Conservation (phyloP, 2,797 vertebrate species). For the Danionella dracula region DNA sequence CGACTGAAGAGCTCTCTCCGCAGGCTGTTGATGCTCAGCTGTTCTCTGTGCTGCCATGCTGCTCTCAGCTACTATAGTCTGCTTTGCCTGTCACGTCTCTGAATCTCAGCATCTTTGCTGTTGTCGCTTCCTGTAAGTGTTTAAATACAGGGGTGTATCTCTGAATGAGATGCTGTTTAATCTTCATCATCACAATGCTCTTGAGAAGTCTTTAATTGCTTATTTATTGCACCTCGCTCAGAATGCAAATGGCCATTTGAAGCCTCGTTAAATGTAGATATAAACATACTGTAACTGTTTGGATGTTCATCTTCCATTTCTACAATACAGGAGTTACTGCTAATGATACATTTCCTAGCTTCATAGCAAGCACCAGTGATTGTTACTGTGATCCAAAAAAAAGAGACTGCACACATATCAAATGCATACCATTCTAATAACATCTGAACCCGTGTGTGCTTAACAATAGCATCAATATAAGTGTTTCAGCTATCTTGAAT, state of each 20-base stretch:
- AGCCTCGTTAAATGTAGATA: background rate
- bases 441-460: too few species aligned
- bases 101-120: slow-evolving; percentile 1
- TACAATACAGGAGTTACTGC: background rate
- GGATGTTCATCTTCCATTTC: background rate
- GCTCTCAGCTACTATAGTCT: background rate
- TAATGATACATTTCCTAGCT: background rate
- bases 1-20: too few species aligned
- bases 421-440: too few species aligned
- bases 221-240: background rate
- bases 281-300: too few species aligned
- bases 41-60: background rate
- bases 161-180: background rate
- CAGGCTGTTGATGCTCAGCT: background rate
- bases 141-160: background rate
- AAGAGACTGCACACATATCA: too few species aligned
- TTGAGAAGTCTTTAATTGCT: too few species aligned
- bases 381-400: too few species aligned
- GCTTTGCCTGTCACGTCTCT: slow-evolving; percentile 13
- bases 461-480: too few species aligned
- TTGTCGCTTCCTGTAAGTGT: slow-evolving; percentile 7
- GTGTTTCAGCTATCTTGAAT: too few species aligned
- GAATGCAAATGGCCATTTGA: slow-evolving; percentile 1
- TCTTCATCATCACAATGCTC: too few species aligned
- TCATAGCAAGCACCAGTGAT: too few species aligned